A percentile compares a stretch with the other conserved stretches of the same genome.
phyloP scores from a whole-genome alignment of 2,113 vertebrate species.

The Verasper variegatus region DNA sequence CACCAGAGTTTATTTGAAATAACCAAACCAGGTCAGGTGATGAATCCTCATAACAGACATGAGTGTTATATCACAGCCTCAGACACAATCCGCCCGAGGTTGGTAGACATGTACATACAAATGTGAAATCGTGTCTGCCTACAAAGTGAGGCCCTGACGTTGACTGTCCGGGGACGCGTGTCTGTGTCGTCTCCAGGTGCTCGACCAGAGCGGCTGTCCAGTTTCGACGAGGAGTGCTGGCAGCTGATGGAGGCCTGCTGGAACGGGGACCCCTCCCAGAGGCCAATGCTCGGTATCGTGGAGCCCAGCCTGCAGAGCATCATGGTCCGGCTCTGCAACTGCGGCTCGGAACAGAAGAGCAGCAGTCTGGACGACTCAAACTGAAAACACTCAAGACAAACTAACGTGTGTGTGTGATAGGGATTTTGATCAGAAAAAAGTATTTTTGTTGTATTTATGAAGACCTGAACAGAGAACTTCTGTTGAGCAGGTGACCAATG shows the following conservation, averaged over 20 bases:
- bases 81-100: too few relatives aligned
- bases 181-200: constrained; percentile 81
- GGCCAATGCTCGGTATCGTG: constrained; percentile 94
- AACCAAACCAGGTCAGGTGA: too few relatives aligned
- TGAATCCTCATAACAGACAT: too few relatives aligned
- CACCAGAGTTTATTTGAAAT: too few relatives aligned
- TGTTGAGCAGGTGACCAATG: constrained; percentile 21
- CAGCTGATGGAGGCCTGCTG: constrained; percentile 99
- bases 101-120: too few relatives aligned
- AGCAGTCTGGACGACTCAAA: constrained; percentile 91
- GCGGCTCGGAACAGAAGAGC: constrained; percentile 76
- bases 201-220: constrained; percentile 89
- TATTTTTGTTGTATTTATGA: constrained; percentile 71
- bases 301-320: constrained; percentile 94
- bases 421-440: constrained; percentile 28
- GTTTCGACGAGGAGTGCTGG: constrained; percentile 98
- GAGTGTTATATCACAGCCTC: too few relatives aligned
- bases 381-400: constrained; percentile 79
- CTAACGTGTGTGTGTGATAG: constrained; percentile 28
- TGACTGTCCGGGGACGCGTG: neutral
- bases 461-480: constrained; percentile 14
- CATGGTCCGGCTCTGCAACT: constrained; percentile 90
- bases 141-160: neutral
- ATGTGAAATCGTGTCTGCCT: too few relatives aligned
- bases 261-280: constrained; percentile 92